Percentiles rank a stretch among this genome's conserved stretches.
Evolutionary conservation across 2,888 invertebrate genomes (phyloP).

Genomic region (Drosophila engyochracea): DNA sequence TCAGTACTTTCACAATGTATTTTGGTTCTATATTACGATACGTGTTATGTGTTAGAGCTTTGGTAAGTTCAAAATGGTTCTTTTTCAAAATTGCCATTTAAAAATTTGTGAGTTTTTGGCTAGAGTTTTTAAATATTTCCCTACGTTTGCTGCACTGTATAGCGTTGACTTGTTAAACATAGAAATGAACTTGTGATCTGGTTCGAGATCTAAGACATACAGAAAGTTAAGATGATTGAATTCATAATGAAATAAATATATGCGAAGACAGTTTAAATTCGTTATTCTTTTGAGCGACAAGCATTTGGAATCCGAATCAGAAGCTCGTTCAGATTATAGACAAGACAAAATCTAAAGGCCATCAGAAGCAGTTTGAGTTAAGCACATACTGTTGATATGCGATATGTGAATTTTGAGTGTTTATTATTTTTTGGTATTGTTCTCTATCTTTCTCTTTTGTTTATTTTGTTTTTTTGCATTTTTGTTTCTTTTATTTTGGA

Average conservation of each 20-base stretch:
- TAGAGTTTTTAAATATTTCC: neutral
- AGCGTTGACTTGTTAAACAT: neutral
- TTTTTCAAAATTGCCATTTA: neutral
- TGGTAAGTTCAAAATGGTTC: conserved; percentile 3
- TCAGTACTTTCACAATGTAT: conserved; percentile 12
- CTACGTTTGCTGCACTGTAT: neutral
- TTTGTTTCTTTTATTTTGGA: conserved; percentile 19
- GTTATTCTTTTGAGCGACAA: conserved; percentile 13
- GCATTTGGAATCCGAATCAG: conserved; percentile 32
- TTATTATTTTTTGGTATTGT: conserved; percentile 8
- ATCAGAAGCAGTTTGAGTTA: conserved; percentile 34
- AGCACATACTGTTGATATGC: conserved; percentile 48
- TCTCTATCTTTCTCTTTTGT: neutral
- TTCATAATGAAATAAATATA: conserved; percentile 2
- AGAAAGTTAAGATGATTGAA: neutral
- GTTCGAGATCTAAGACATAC: neutral
- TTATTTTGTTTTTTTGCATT: neutral
- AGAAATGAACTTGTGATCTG: neutral
- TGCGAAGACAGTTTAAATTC: conserved; percentile 27
- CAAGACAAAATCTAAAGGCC: conserved; percentile 21
- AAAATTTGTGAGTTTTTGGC: neutral
- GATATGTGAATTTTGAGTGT: conserved; percentile 57
- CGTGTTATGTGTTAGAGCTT: neutral
- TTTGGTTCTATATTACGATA: conserved; percentile 26
- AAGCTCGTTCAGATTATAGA: conserved; percentile 32